These are phyloP conservation scores for Vultur gryphus DNA, from an alignment of 2,797 vertebrate species.

Conservation along the genomic window DNA sequence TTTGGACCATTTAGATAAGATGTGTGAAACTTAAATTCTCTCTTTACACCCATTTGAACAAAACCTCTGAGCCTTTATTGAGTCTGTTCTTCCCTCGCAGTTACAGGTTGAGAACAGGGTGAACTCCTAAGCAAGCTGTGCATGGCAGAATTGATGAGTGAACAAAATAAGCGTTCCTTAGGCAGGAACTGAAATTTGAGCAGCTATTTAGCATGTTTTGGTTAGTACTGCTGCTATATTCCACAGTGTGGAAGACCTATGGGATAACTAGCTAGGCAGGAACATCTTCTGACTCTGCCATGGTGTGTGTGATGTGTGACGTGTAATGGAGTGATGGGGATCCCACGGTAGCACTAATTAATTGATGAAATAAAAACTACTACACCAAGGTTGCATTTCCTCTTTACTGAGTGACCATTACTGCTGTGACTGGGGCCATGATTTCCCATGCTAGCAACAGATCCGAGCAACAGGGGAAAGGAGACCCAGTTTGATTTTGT, in stretches of 20 bases:
- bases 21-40: conserved; percentile 28
- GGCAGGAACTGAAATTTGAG: not conserved
- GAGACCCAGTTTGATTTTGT: not conserved
- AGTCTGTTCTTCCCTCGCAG: not conserved
- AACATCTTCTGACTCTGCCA: not conserved
- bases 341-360: not conserved
- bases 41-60: conserved; percentile 6
- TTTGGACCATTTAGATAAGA: conserved; percentile 10
- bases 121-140: conserved; percentile 23
- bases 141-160: not conserved
- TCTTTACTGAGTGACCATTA: not conserved
- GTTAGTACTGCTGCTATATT: not conserved
- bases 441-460: not conserved
- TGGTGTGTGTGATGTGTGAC: too few relatives aligned
- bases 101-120: conserved; percentile 30
- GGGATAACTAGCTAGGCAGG: not conserved
- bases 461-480: not conserved
- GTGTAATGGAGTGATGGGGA: not conserved
- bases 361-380: not conserved
- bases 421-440: not conserved
- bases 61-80: conserved; percentile 23
- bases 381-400: not conserved
- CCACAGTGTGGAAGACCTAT: not conserved
- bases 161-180: not conserved
- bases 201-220: not conserved